Evolutionary conservation across 2,797 vertebrate species (phyloP).

Genomic region (Yasuhikotakia modesta): DNA sequence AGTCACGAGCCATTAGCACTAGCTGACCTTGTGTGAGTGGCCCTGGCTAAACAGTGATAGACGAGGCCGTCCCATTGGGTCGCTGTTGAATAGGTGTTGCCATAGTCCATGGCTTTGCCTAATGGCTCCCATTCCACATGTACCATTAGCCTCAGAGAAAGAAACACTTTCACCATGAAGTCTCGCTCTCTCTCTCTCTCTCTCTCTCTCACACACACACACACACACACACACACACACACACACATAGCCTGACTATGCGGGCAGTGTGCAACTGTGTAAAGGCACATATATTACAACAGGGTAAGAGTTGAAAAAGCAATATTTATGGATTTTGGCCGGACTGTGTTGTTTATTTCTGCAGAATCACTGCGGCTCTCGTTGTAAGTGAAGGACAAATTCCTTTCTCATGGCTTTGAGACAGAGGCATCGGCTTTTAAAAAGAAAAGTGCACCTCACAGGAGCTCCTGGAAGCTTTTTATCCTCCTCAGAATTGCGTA

Average conservation of each 20-base stretch:
- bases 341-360: slow-evolving; percentile 18
- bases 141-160: slow-evolving; percentile 64
- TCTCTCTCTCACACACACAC: too few relatives aligned
- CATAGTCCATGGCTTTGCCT: slow-evolving; percentile 51
- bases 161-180: not conserved
- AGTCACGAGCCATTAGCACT: slow-evolving; percentile 79
- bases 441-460: slow-evolving; percentile 40
- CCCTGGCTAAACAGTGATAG: slow-evolving; percentile 77
- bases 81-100: slow-evolving; percentile 74
- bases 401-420: slow-evolving; percentile 25
- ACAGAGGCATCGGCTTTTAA: slow-evolving; percentile 33
- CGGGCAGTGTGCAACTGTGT: not conserved
- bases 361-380: slow-evolving; percentile 29
- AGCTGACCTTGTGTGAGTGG: slow-evolving; percentile 79
- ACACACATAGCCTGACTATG: not conserved
- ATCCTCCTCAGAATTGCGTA: slow-evolving; percentile 17
- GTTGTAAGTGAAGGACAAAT: slow-evolving; percentile 42
- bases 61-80: slow-evolving; percentile 70
- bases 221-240: too few relatives aligned
- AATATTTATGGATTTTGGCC: slow-evolving; percentile 34
- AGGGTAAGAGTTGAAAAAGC: slow-evolving; percentile 35
- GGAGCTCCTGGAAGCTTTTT: slow-evolving; percentile 13
- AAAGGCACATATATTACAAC: slow-evolving; percentile 19
- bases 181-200: too few relatives aligned
- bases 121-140: slow-evolving; percentile 51